These are phyloP conservation scores for Sebastes diploproa DNA, from an alignment of 2,797 vertebrate genomes.

Conservation along the genomic window DNA sequence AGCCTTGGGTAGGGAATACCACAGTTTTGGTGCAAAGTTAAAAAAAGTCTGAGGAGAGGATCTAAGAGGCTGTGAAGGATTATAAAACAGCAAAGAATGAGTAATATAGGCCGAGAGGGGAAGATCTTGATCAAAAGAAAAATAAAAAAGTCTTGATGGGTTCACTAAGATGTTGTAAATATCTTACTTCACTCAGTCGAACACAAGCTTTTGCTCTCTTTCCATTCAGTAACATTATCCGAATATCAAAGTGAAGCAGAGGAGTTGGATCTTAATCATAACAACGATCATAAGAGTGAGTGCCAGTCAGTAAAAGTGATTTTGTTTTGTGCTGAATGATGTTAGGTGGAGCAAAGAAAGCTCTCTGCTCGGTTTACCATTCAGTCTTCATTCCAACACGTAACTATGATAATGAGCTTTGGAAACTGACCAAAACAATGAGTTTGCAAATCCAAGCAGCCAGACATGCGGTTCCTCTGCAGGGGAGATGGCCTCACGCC, in stretches of 20 bases:
- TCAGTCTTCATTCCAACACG: background rate
- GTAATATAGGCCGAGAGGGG: background rate
- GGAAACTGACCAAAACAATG: background rate
- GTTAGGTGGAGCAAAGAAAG: background rate
- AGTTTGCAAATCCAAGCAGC: background rate
- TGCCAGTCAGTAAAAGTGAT: background rate
- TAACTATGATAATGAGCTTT: background rate
- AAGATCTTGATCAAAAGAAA: too few relatives aligned
- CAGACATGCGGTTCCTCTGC: background rate
- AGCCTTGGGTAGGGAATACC: background rate
- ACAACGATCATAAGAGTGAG: background rate
- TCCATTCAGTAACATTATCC: background rate
- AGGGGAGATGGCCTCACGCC: background rate
- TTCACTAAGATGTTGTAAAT: too few relatives aligned
- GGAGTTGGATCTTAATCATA: background rate
- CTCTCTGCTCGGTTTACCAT: background rate
- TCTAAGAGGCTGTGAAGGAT: background rate
- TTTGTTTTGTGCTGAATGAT: background rate
- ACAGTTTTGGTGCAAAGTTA: background rate
- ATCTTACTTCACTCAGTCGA: too few relatives aligned
- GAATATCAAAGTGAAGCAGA: background rate
- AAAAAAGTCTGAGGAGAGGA: background rate
- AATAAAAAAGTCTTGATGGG: too few relatives aligned
- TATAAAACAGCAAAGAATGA: background rate
- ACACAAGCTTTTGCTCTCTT: background rate